Base-by-base conservation (phyloP, 2,113 vertebrate species). In the Malurus alboscapulatus region DNA sequence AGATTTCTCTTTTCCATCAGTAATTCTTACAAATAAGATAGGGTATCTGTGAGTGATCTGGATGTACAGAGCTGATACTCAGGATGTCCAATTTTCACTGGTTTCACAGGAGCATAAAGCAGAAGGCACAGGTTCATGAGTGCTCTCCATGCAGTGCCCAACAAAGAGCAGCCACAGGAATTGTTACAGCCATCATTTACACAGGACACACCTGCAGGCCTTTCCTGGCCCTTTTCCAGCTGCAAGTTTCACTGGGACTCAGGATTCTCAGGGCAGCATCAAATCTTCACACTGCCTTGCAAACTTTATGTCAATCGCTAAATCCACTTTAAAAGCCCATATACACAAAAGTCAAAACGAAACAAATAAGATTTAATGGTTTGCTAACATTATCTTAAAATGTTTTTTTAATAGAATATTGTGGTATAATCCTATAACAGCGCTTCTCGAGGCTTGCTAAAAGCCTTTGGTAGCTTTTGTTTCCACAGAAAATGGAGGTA, bases 401-500 rank as follows among this genome's bases (percentile, higher is more conserved):
- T 63, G 17, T 3, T 77, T 34, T 34, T 71, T 71, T 53, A 84
- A 84, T 48, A 51, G 21, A 71, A 44, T 68, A 71, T 53, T 66
- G 63, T 47, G 45, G 30, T 19, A 24, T 86, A 90, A 88, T 90
- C 83, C 84, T 53, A 53, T 81, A 93, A 87, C 6, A 71, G 22
- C 30, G 80, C 7, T 2, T 29, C 30, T 88, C 63, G 51, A 86
- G 17, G 25, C 47, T 63, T 75, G 53, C 68, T 93, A 78, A 90
- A 96, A 95, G 65, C 34, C 40, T 93, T 55, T 5, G 0, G 9
- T 36, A 82, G 27, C 9, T 69, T 57, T 5, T 44, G 51, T 71
- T 75, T 81, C 57, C 3, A 16, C 68, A 61, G 58, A 84, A 89
- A 92, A 81, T 5, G 3, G 27, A 87, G 34, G 81, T 11, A 65